Base-by-base conservation (phyloP, 2,797 vertebrate species). In the Schizopygopsis malacanthus region DNA sequence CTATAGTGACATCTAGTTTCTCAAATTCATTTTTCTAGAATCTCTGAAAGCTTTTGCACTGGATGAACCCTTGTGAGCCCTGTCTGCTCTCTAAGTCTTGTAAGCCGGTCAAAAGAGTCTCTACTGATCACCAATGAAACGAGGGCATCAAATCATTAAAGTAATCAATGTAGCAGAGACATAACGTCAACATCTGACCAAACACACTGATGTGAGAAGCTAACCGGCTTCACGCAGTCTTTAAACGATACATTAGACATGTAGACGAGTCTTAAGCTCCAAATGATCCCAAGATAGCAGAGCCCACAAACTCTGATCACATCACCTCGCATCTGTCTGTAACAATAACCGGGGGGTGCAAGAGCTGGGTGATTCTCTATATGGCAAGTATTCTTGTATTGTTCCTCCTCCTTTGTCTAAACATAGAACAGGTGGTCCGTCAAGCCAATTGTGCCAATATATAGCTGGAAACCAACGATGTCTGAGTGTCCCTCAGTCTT, bases 341-440 rank as follows among this genome's bases (percentile, higher is more conserved):
- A 84, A 89, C 89, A 88, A 88, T 82, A 76, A 80, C 39, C 22
- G 43, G 80, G 83, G 85, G 82, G 12, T n/a, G 84, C 28, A 37
- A 73, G 79, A 65, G 78, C 37, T 69, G 88, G 65, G 78, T 87
- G 39, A 50, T 82, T 83, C 91, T 91, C 76, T 92, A 92, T 91
- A 92, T 88, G 92, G 91, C 86, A 88, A 86, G 88, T 89, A 91
- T 92, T 89, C 89, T 86, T 79, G 59, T 82, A 82, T 89, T 69
- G 85, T 90, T 91, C 91, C 93, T 93, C 94, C 87, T 90, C 92
- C 86, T 87, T 95, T 94, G 93, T 96, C 96, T 96, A 96, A 96
- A 96, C 94, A 95, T 96, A 95, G 96, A 93, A 85, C 91, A 89
- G 92, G 92, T 92, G 87, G 84, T 93, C 93, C 84, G 89, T 92